These are phyloP conservation scores for rabbit (Oryctolagus cuniculus) DNA, from an alignment of 2,113 vertebrate genomes.

Conservation along the genomic window mOryCun1.1 NC_091444.1:20837501-20838000, in stretches of 20 bases:
- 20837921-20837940: neutral
- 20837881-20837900: too few relatives aligned
- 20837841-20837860: too few relatives aligned
- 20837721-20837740: neutral
- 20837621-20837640: neutral
- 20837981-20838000: neutral
- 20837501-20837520: neutral
- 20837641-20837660: neutral
- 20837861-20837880: too few relatives aligned
- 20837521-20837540: neutral
- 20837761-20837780: too few relatives aligned
- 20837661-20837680: neutral
- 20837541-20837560: neutral
- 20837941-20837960: neutral
- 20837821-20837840: too few relatives aligned
- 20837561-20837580: neutral
- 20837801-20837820: too few relatives aligned
- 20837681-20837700: neutral
- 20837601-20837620: neutral
- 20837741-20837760: neutral
- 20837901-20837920: too few relatives aligned
- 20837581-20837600: neutral
- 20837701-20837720: rapidly evolving
- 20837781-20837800: too few relatives aligned
- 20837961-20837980: neutral